Conservation (phyloP, 1,140 invertebrate species). For the Diprion similis region DNA sequence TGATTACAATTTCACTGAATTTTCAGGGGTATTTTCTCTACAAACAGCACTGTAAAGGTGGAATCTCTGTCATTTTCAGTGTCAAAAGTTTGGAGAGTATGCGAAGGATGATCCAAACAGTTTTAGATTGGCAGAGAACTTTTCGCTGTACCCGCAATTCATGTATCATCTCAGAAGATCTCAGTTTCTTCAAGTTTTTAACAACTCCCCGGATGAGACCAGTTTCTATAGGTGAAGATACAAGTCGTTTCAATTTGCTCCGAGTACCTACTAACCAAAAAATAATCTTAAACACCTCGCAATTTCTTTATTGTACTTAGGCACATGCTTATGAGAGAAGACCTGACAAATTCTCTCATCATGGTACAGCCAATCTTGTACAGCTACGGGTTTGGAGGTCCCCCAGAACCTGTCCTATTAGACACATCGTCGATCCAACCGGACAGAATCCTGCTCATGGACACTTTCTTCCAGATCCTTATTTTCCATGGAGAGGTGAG, state of each 20-base stretch:
- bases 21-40: slow-evolving; percentile 13
- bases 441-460: slow-evolving; percentile 97
- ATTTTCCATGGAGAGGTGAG: slow-evolving; percentile 98
- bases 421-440: slow-evolving; percentile 98
- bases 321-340: slow-evolving; percentile 97
- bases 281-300: background rate
- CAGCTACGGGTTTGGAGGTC: slow-evolving; percentile 97
- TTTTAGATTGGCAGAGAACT: slow-evolving; percentile 95
- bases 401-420: slow-evolving; percentile 95
- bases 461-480: slow-evolving; percentile 99
- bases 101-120: slow-evolving; percentile 96
- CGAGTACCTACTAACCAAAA: slow-evolving; percentile 6
- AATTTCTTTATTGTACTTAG: slow-evolving; percentile 62
- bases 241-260: slow-evolving; percentile 11
- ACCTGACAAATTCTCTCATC: slow-evolving; percentile 95
- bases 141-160: slow-evolving; percentile 98
- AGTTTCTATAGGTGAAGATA: slow-evolving; percentile 92
- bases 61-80: slow-evolving; percentile 68
- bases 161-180: slow-evolving; percentile 99
- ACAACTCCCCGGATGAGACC: slow-evolving; percentile 99
- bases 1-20: slow-evolving; percentile 22
- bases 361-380: slow-evolving; percentile 99
- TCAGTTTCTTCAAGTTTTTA: slow-evolving; percentile 99
- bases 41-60: background rate
- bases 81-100: slow-evolving; percentile 99